Percentiles rank a stretch among this genome's conserved stretches.
These are phyloP conservation scores for Stenodema calcarata DNA, from an alignment of 2,888 invertebrate genomes.

Conservation along the genomic window DNA sequence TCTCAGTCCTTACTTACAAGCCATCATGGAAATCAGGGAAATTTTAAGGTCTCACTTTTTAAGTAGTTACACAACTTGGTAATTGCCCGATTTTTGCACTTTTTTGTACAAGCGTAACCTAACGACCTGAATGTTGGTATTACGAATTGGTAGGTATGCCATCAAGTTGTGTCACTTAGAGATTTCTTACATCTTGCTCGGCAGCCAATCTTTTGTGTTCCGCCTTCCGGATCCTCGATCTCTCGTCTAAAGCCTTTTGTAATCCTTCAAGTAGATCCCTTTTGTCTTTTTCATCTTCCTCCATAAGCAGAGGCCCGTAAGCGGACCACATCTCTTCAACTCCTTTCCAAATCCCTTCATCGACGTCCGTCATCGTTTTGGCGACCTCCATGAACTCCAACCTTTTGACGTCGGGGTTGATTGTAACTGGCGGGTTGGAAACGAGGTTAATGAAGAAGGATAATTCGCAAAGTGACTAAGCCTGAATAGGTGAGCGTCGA, in stretches of 20 bases:
- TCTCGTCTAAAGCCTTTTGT: neutral
- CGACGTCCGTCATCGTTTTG: neutral
- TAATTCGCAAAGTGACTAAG: too few relatives aligned
- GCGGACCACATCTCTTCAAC: constrained; percentile 13
- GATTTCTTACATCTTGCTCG: constrained; percentile 3
- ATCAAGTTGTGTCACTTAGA: too few relatives aligned
- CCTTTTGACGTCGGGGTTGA: neutral
- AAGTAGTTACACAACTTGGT: too few relatives aligned
- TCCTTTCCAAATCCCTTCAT: neutral
- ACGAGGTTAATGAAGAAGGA: too few relatives aligned
- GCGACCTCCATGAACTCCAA: neutral
- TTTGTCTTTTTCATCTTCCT: neutral
- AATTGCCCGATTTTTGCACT: too few relatives aligned
- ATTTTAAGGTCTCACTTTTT: too few relatives aligned
- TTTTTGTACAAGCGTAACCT: too few relatives aligned
- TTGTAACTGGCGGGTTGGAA: neutral
- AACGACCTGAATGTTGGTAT: too few relatives aligned
- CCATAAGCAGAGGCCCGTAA: neutral
- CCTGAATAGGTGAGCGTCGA: too few relatives aligned
- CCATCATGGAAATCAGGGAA: too few relatives aligned
- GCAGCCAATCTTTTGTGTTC: neutral
- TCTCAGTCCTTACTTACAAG: too few relatives aligned
- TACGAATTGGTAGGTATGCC: too few relatives aligned
- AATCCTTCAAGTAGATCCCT: neutral
- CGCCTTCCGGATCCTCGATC: neutral